These are phyloP conservation scores for Junco hyemalis DNA, from an alignment of 2,113 vertebrate genomes.

Conservation along the genomic window DNA sequence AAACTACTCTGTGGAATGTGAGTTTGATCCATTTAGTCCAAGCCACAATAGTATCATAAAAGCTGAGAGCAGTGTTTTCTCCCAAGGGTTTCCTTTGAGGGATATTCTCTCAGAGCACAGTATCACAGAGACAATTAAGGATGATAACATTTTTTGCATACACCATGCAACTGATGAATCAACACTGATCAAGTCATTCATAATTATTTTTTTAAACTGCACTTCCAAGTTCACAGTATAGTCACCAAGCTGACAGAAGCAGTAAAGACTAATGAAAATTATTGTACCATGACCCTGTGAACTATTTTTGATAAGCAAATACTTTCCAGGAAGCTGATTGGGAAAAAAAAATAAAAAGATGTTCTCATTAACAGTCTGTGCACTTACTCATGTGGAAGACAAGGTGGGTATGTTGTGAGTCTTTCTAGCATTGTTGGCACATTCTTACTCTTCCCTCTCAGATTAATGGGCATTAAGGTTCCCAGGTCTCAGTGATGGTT, in stretches of 20 bases:
- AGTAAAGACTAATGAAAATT: neutral
- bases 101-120: neutral
- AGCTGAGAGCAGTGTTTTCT: conserved; percentile 20
- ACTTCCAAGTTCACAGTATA: neutral
- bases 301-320: conserved; percentile 20
- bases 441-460: neutral
- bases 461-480: conserved; percentile 32
- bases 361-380: neutral
- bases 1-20: neutral
- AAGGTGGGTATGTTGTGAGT: neutral
- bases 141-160: conserved; percentile 17
- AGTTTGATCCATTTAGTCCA: conserved; percentile 36
- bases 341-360: neutral
- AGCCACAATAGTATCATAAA: conserved; percentile 45
- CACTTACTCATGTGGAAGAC: neutral
- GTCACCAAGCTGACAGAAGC: neutral
- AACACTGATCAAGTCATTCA: neutral
- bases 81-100: conserved; percentile 25
- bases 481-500: neutral
- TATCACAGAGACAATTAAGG: conserved; percentile 32
- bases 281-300: neutral
- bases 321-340: neutral
- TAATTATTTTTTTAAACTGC: neutral
- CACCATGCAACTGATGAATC: neutral
- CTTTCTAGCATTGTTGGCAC: neutral